Conservation (phyloP, 2,113 vertebrate genomes). For the Dicaeum eximium region DNA sequence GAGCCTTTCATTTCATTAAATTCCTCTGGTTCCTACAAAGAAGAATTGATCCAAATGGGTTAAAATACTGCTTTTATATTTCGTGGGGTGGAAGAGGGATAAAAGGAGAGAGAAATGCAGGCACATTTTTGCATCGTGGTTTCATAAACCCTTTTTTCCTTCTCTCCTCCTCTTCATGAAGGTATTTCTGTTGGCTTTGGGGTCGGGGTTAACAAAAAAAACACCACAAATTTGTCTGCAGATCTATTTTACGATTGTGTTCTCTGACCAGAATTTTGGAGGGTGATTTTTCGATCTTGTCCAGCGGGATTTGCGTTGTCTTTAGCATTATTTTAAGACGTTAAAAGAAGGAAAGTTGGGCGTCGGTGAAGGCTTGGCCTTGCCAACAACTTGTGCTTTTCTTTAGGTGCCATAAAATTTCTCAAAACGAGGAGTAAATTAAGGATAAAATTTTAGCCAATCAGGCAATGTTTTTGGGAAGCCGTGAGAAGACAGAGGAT, state of each 20-base stretch:
- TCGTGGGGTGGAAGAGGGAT: background rate
- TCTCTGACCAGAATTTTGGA: background rate
- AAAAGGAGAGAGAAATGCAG: background rate
- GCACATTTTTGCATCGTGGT: background rate
- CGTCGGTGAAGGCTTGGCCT: background rate
- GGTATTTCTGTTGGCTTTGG: background rate
- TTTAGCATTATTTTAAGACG: background rate
- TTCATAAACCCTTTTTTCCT: background rate
- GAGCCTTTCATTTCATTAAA: background rate
- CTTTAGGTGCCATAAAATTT: background rate
- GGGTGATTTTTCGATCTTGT: background rate
- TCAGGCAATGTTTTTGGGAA: background rate
- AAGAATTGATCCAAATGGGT: background rate
- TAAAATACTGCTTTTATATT: background rate
- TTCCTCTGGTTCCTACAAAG: rapidly evolving
- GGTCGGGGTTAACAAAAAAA: background rate
- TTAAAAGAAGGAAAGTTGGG: background rate
- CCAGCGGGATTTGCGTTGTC: background rate
- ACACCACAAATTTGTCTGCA: background rate
- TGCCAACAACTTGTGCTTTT: background rate
- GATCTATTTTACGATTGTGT: rapidly evolving
- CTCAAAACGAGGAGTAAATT: background rate
- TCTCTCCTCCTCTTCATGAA: background rate
- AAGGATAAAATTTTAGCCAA: background rate
- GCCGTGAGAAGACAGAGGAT: background rate